phyloP scores from a whole-genome alignment of 2,888 invertebrate genomes.

The Synanthedon tipuliformis region DNA sequence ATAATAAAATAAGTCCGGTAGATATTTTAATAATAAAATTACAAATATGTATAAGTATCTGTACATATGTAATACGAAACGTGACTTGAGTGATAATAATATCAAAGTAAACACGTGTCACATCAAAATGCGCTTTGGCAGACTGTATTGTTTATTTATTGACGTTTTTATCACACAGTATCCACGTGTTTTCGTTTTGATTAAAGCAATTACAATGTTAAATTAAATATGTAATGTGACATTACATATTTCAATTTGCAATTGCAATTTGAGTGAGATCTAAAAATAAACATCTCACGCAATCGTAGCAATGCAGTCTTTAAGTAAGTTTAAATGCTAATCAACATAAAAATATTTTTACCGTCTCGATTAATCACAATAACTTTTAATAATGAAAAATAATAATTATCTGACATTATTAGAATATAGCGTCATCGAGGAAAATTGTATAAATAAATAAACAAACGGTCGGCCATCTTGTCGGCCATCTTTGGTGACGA shows the following conservation, averaged over 20 bases:
- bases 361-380: too few relatives aligned
- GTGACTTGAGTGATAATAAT: slow-evolving; percentile 1
- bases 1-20: too few relatives aligned
- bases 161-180: slow-evolving; percentile 5
- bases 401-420: too few relatives aligned
- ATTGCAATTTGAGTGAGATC: not conserved
- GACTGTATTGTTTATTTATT: slow-evolving; percentile 27
- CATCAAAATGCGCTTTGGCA: slow-evolving; percentile 28
- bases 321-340: too few relatives aligned
- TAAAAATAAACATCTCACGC: not conserved
- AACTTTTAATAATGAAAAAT: too few relatives aligned
- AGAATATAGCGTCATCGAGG: too few relatives aligned
- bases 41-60: not conserved
- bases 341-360: too few relatives aligned
- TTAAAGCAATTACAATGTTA: slow-evolving; percentile 6
- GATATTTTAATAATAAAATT: too few relatives aligned
- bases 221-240: not conserved
- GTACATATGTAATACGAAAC: not conserved
- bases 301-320: not conserved
- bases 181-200: slow-evolving; percentile 6
- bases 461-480: slow-evolving; percentile 46
- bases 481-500: slow-evolving; percentile 42
- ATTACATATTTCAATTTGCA: not conserved
- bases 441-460: slow-evolving; percentile 22
- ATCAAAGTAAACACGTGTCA: slow-evolving; percentile 4